phyloP scores from a whole-genome alignment of 64 coral and sea anemone genomes.

The Dendrophyllia cribrosa region DNA sequence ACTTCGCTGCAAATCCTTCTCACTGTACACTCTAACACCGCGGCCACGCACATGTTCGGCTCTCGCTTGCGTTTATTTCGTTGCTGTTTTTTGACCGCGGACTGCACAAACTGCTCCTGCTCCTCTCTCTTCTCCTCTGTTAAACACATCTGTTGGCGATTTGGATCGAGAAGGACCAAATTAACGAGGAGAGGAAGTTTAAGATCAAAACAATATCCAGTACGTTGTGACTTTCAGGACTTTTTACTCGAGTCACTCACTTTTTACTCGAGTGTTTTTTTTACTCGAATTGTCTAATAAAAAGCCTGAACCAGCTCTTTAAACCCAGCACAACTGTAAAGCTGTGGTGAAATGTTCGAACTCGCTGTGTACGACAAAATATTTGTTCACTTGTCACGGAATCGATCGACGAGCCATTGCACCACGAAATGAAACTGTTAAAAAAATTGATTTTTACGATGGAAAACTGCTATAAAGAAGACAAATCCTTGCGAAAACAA shows the following conservation, averaged over 20 bases:
- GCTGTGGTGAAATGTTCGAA: neutral
- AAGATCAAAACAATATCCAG: too few species aligned
- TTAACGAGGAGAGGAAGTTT: neutral
- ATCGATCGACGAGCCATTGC: neutral
- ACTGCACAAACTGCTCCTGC: slow-evolving; percentile 80
- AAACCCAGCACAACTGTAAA: neutral
- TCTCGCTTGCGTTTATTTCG: slow-evolving; percentile 96
- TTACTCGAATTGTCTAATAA: neutral
- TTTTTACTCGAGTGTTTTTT: too few species aligned
- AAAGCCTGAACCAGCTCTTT: neutral
- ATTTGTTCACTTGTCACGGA: slow-evolving; percentile 10
- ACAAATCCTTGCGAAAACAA: neutral
- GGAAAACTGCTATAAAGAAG: neutral
- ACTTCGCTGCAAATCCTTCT: slow-evolving; percentile 86
- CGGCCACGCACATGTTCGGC: slow-evolving; percentile 92
- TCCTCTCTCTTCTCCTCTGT: slow-evolving; percentile 58
- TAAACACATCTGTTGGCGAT: slow-evolving; percentile 59
- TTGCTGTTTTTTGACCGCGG: slow-evolving; percentile 85
- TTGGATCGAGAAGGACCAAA: too few species aligned
- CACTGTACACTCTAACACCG: slow-evolving; percentile 86
- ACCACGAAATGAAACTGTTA: neutral
- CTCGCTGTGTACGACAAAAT: neutral
- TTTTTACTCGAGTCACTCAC: too few species aligned
- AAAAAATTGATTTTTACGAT: neutral
- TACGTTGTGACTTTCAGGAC: too few species aligned